Conservation (phyloP, 1,140 invertebrate genomes). For the Tachypleus tridentatus region DNA sequence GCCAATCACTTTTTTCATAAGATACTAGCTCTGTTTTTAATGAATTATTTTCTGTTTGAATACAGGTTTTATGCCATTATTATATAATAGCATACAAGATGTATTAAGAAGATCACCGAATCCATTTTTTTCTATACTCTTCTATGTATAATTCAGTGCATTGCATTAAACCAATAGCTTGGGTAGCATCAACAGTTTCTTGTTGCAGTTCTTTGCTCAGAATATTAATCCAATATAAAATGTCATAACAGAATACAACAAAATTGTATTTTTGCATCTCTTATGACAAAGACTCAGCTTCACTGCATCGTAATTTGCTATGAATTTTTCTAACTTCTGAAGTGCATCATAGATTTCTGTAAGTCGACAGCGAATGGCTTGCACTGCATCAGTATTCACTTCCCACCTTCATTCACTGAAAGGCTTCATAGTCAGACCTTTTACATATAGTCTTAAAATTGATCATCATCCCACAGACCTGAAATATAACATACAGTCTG, state of each 20-base stretch:
- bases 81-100: too few species aligned
- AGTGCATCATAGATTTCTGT: neutral
- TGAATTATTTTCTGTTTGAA: too few species aligned
- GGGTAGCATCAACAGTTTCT: neutral
- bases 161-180: too few species aligned
- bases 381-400: neutral
- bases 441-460: neutral
- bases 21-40: too few species aligned
- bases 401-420: neutral
- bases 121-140: too few species aligned
- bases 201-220: neutral
- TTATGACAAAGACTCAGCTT: neutral
- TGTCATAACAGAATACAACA: neutral
- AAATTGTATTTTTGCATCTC: neutral
- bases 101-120: too few species aligned
- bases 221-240: neutral
- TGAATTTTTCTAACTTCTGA: neutral
- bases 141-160: too few species aligned
- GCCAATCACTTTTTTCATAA: too few species aligned
- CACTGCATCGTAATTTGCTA: neutral
- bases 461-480: neutral
- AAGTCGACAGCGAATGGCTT: neutral
- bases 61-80: too few species aligned
- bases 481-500: neutral
- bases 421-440: neutral